Evolutionary conservation across 2,888 invertebrate species (phyloP).

Genomic region (Apodemia hepburni): DNA sequence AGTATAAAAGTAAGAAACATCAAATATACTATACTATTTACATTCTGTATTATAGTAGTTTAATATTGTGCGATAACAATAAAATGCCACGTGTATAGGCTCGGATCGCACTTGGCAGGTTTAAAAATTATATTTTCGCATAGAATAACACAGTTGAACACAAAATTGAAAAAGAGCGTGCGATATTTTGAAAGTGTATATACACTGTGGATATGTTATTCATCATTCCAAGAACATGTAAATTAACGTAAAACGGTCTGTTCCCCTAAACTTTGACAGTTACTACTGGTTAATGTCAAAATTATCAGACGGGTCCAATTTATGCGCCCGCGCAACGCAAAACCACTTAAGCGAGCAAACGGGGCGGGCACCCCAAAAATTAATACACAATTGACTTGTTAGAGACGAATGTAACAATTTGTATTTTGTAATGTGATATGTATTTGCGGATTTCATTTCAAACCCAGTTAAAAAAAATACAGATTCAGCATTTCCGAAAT

Average conservation of each 20-base stretch:
- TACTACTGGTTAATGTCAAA: slow-evolving; percentile 75
- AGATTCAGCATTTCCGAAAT: background rate
- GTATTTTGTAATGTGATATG: slow-evolving; percentile 24
- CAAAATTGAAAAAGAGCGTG: too few relatives aligned
- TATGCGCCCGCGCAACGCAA: slow-evolving; percentile 57
- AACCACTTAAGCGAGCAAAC: slow-evolving; percentile 62
- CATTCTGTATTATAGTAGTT: too few relatives aligned
- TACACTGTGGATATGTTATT: slow-evolving; percentile 36
- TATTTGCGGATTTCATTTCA: background rate
- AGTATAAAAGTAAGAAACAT: too few relatives aligned
- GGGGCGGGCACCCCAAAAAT: slow-evolving; percentile 40
- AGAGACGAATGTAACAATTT: slow-evolving; percentile 40
- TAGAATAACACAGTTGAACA: too few relatives aligned
- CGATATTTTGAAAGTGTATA: too few relatives aligned
- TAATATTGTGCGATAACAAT: too few relatives aligned
- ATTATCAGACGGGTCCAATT: slow-evolving; percentile 71
- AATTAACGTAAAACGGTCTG: slow-evolving; percentile 65
- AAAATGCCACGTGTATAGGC: too few relatives aligned
- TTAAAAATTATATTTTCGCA: too few relatives aligned
- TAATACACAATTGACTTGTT: slow-evolving; percentile 68
- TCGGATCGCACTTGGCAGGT: too few relatives aligned
- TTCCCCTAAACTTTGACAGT: slow-evolving; percentile 59
- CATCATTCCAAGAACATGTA: slow-evolving; percentile 49
- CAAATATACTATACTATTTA: too few relatives aligned
- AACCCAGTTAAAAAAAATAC: background rate